phyloP scores from a whole-genome alignment of 2,113 vertebrate species.

The Dasypus novemcinctus region DNA sequence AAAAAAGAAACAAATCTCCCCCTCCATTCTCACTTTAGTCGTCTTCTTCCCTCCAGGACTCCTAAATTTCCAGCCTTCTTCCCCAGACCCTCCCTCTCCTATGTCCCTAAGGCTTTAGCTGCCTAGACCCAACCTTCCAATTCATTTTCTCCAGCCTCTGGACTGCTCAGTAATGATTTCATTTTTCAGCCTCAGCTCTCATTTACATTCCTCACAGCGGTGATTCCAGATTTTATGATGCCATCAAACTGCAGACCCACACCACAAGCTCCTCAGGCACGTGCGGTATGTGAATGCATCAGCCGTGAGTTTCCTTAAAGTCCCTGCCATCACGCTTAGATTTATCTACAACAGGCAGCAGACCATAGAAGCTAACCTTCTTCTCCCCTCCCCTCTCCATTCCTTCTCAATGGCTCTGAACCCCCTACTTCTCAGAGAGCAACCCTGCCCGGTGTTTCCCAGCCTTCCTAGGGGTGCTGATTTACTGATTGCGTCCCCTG shows the following conservation, averaged over 20 bases:
- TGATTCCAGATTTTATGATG: not conserved
- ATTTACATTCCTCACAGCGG: not conserved
- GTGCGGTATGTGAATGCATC: too few species aligned
- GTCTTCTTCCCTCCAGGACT: not conserved
- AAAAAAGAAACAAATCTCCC: not conserved
- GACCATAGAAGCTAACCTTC: not conserved
- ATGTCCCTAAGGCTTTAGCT: too few species aligned
- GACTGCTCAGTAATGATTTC: not conserved
- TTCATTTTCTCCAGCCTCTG: not conserved
- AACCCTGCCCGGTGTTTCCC: not conserved
- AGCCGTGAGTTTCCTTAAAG: not conserved
- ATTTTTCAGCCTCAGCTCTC: not conserved
- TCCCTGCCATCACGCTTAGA: not conserved
- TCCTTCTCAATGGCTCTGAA: not conserved
- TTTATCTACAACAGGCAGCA: not conserved
- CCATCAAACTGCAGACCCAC: not conserved
- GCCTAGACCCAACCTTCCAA: not conserved
- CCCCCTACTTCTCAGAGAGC: not conserved
- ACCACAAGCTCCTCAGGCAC: not conserved
- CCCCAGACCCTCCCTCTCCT: accelerated
- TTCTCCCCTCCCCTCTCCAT: not conserved
- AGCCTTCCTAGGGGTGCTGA: not conserved
- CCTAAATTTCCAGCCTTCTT: not conserved
- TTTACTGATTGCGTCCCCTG: not conserved
- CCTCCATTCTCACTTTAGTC: not conserved